Evolutionary conservation across 2,888 invertebrate species (phyloP).

Genomic region (Cephus pygmeus): DNA sequence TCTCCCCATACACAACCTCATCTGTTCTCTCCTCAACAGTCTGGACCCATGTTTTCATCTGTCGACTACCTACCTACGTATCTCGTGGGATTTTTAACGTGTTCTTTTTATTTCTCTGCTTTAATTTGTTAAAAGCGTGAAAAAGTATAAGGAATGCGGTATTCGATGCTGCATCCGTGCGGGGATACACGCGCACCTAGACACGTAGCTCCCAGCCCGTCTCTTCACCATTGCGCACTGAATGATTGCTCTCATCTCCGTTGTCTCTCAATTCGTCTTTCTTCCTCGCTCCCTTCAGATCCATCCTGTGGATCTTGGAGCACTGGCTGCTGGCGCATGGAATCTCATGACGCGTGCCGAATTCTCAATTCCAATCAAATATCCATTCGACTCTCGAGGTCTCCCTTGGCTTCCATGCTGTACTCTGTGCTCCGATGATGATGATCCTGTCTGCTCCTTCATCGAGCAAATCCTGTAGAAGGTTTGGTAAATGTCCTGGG

Average conservation of each 20-base stretch:
- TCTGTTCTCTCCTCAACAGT: conserved; percentile 5
- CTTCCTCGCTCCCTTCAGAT: background rate
- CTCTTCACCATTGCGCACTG: too few species aligned
- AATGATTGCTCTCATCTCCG: background rate
- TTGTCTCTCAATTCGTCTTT: background rate
- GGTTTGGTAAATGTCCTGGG: background rate
- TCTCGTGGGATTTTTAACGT: conserved; percentile 6
- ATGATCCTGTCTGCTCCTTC: background rate
- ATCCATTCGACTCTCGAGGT: background rate
- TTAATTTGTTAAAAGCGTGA: conserved; percentile 60
- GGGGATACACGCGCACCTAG: too few species aligned
- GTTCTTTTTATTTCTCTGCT: conserved; percentile 42
- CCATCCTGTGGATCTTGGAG: background rate
- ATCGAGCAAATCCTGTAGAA: background rate
- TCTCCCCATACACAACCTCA: conserved; percentile 21
- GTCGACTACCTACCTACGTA: background rate
- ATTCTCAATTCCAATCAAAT: background rate
- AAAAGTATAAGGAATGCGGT: conserved; percentile 17
- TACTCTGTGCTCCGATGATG: background rate
- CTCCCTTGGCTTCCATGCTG: background rate
- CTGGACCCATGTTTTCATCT: conserved; percentile 17
- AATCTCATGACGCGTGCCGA: background rate
- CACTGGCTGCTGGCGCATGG: background rate
- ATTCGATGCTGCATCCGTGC: background rate
- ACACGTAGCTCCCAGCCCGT: too few species aligned